Percentiles rank a stretch among this genome's conserved stretches.
phyloP scores from a whole-genome alignment of 2,797 vertebrate genomes.

The Lerista edwardsae region DNA sequence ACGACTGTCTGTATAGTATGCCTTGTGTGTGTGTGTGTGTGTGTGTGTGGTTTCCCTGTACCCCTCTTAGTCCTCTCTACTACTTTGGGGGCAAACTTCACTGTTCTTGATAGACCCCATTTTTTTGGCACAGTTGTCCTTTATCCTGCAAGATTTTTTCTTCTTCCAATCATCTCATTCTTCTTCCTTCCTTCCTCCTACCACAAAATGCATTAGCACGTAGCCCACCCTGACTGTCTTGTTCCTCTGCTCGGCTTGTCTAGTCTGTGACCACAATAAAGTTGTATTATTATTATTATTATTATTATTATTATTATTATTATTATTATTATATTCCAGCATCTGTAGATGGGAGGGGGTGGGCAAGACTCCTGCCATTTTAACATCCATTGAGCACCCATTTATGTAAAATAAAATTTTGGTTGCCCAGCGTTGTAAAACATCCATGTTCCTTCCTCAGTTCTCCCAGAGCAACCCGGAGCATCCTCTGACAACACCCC shows the following conservation, averaged over 20 bases:
- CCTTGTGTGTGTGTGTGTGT: too few species aligned
- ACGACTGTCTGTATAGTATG: not conserved
- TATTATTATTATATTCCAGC: too few species aligned
- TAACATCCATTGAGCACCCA: not conserved
- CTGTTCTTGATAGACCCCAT: not conserved
- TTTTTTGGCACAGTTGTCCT: not conserved
- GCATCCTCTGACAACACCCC: not conserved
- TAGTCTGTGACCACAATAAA: too few species aligned
- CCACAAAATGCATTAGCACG: not conserved
- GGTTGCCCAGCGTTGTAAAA: not conserved
- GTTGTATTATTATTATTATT: too few species aligned
- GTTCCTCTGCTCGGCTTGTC: not conserved
- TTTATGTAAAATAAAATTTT: not conserved
- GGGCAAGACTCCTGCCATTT: not conserved
- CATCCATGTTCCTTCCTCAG: not conserved
- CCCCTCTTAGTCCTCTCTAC: too few species aligned
- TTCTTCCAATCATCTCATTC: not conserved
- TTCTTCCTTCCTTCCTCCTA: not conserved
- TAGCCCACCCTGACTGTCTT: too few species aligned
- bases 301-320: too few species aligned
- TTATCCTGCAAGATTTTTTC: not conserved
- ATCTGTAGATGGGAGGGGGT: not conserved
- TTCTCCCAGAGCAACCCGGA: not conserved
- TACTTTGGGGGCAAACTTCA: not conserved
- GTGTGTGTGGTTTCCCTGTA: too few species aligned